phyloP scores from a whole-genome alignment of 2,113 vertebrate genomes.

The Sapayoa aenigma region DNA sequence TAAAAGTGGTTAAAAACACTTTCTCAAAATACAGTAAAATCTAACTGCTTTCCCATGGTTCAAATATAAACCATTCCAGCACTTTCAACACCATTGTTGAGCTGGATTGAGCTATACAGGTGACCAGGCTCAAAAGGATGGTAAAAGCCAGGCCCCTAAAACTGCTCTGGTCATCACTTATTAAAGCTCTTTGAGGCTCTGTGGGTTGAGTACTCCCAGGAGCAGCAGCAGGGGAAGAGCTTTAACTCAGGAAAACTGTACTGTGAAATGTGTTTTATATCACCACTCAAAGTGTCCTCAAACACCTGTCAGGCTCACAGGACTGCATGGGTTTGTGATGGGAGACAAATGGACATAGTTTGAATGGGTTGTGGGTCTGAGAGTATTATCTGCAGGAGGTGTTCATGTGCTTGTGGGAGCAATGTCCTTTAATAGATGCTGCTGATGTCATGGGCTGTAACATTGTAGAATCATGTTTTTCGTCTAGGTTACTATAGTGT shows the following conservation, averaged over 20 bases:
- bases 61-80: neutral
- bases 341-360: neutral
- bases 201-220: neutral
- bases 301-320: slow-evolving; percentile 6
- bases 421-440: neutral
- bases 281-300: neutral
- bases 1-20: neutral
- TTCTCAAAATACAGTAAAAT: neutral
- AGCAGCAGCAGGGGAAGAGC: slow-evolving; percentile 10
- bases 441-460: neutral
- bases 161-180: slow-evolving; percentile 36
- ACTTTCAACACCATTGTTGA: slow-evolving; percentile 6
- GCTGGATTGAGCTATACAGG: neutral
- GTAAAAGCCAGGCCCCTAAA: slow-evolving; percentile 54
- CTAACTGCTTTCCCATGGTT: neutral
- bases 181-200: slow-evolving; percentile 39
- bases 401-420: neutral
- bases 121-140: slow-evolving; percentile 27
- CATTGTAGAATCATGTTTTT: neutral
- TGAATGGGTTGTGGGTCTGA: neutral
- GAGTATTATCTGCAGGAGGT: neutral
- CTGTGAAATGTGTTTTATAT: neutral
- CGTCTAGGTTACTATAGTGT: neutral
- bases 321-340: neutral
- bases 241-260: slow-evolving; percentile 19